Evolutionary conservation across 2,797 vertebrate genomes (phyloP), one percentile per base, ranked within the genome.

Genomic region (Lacerta bilineata): DNA sequence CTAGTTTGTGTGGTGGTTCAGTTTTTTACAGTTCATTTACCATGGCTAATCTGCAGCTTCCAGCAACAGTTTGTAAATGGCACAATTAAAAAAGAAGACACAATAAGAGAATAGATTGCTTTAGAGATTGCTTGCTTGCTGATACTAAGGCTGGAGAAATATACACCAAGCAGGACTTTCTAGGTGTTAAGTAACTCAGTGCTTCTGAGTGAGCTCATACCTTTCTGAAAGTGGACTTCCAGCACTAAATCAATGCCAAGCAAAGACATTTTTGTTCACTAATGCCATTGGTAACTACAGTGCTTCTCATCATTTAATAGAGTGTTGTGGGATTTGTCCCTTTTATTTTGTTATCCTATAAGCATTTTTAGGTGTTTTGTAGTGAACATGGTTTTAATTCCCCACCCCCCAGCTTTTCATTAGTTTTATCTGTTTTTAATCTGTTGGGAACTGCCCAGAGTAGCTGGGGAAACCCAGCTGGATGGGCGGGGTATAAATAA

Each of bases 11-110:
- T 86, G 88, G 27, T 75, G 72, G 69, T 71, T 93, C 39, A 85
- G 72, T 86, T 88, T 88, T 94, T 94, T 87, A 36, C 77, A 88
- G 85, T 87, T 91, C 87, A 90, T 96, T 95, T 94, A 92, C 94
- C 86, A 89, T 80, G 66, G 89, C 91, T 95, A 95, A 94, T 94
- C 94, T 75, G 11, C 90, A 33, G 27, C 86, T 95, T 93, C 86
- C 88, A 94, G 71, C 88, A 91, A 91, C n/a, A 87, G 50, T 88
- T 77, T 93, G 77, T 90, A 87, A 94, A 89, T 87, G 80, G 5
- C 17, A 84, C 20, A 92, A 88, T 85, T 85, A 96, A 93, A 11
- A 90, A 94, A 94, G 86, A 87, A 87, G 27, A 80, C 78, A 64
- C 3, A 89, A 75, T 88, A 87, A 89, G n/a, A 85, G 39, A 87